Evolutionary conservation across 2,797 vertebrate species (phyloP), one percentile per base, ranked within the genome.

Genomic region (Enteromius afrohamiltoni): DNA sequence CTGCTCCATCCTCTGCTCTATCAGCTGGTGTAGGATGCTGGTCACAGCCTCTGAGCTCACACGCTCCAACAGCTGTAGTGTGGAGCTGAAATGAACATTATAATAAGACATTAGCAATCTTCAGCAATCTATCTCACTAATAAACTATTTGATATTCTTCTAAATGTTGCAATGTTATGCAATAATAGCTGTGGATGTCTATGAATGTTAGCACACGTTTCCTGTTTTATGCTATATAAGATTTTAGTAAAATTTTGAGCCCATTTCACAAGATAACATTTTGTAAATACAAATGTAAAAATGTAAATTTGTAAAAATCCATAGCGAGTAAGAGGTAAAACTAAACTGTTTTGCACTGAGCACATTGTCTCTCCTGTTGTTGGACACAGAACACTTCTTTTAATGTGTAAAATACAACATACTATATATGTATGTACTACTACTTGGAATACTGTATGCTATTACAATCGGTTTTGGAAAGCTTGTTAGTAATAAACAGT

Each of bases 1-100:
- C 87, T 95, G 95, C 93, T 98, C 97, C 96, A 99, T 97, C 37
- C 97, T 91, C 93, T 97, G 96, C 91, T 97, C 95, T 0, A 98
- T 97, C 91, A 98, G 96, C 78, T 90, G 91, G 95, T 99, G 97
- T 81, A 99, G 87, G 86, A 99, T 97, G 90, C 93, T 95, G 26
- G 98, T 99, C 84, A 99, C 95, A 0, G 97, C 96, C 3, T 97
- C 97, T 0, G 97, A 96, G 9, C 97, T 98, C 86, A 99, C 96
- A 74, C 97, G 93, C 92, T 99, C 97, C 92, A 99, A 92, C 88
- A 99, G 92, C 87, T 96, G 95, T 85, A 99, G 94, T 58, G 89
- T 95, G 58, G 92, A 96, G 0, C 98, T 99, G 21, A n/a, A 65
- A 84, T 78, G 11, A 37, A 29, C 4, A 17, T 53, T 8, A 21